Evolutionary conservation across 2,113 vertebrate genomes (phyloP), one percentile per base, ranked within the genome.

Genomic region (Zootoca vivipara): DNA sequence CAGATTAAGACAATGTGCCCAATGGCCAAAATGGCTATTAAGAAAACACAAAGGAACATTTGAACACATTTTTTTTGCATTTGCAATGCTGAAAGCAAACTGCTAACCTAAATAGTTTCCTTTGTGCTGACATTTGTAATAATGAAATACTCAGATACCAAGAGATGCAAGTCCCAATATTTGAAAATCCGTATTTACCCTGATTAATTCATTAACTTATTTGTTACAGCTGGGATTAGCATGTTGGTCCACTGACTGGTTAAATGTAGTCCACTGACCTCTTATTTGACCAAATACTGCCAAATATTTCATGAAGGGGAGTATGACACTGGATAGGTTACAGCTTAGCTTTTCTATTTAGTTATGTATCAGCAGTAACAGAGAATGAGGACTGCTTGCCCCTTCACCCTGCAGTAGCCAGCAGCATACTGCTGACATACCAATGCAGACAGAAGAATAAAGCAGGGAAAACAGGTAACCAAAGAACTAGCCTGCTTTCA

Each of bases 141-240:
- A 38, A 8, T 74, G 72, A 38, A 42, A 0, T 0, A 56, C 58
- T 30, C 7, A 78, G 86, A 74, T 67, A 0, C 33, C 5, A 52
- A 87, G 38, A 26, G 0, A 2, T n/a, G 0, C 1, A 0, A 8
- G 38, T 7, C 6, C 1, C 35, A 73, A 58, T 80, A 70, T 69
- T 70, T 83, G 30, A 83, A n/a, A 5, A 84, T 28, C 42, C 26
- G 30, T 22, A 20, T 70, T 72, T 10, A 52, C 16, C 67, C 69
- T 35, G 26, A 15, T 35, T 38, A 82, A 38, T 26, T 40, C 2
- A 72, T 72, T 15, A 72, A 33, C 28, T n/a, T 33, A 22, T 73
- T 24, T 70, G 16, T 22, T 38, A 13, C 1, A 69, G 28, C 28
- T 69, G 7, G 67, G 67, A 24, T 69, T 30, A 69, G 58, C 26